Base-by-base conservation (phyloP, 2,113 vertebrate species). In the Donacobius atricapilla region DNA sequence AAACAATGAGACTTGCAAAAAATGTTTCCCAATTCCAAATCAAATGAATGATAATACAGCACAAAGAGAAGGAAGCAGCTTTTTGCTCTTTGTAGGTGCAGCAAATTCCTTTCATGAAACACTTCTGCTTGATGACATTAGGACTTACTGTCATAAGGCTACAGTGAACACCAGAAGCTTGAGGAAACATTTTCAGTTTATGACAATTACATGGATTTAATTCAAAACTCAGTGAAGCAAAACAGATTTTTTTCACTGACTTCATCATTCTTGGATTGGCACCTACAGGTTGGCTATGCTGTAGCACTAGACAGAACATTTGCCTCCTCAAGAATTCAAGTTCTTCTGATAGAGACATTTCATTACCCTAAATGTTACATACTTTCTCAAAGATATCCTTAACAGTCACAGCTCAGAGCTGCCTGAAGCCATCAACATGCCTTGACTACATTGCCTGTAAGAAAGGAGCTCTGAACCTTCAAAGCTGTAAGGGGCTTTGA, bases 141-240 rank as follows among this genome's bases (percentile, higher is more conserved):
- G 72, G 54, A 64, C 53, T 27, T 31, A 48, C 6, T 56, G 42
- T 69, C 18, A 3, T 15, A 75, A 89, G 56, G 64, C 3, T 10
- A 66, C 24, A 80, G 75, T 60, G 83, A 93, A 44, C 60, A 66
- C 45, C 56, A 88, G 83, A 58, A 91, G 77, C 51, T 80, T 87
- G 75, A 16, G 37, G 50, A 79, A 94, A 48, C 50, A 20, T 70
- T 94, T 83, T 83, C 18, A 65, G 39, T 84, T 97, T 78, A 89
- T 70, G 89, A 91, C 33, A 96, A 63, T 90, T 78, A n/a, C 64
- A 44, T 23, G 13, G 61, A 61, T 61, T 85, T 87, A 47, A 83
- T 89, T 94, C 53, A 90, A 91, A 86, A 71, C 40, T 57, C 82
- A 94, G 28, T 35, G 83, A 96, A 86, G 93, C 48, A 83, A 96